Percentiles rank a stretch among this genome's conserved stretches.
phyloP scores from a whole-genome alignment of 2,797 vertebrate species.

The Typhlichthys subterraneus region DNA sequence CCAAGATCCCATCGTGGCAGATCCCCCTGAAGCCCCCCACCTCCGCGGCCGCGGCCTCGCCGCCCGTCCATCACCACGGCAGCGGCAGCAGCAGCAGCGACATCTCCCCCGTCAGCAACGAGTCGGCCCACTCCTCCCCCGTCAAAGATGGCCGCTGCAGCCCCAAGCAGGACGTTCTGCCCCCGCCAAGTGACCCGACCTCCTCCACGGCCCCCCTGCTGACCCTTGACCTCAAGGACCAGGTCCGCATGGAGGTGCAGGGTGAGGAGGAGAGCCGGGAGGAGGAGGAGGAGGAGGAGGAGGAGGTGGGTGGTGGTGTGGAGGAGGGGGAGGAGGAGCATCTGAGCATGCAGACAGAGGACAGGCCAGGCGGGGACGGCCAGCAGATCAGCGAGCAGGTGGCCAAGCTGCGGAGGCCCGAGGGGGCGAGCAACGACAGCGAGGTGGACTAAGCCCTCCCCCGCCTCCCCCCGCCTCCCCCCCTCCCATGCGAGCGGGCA shows the following conservation, averaged over 20 bases:
- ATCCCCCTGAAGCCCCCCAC: slow-evolving; percentile 73
- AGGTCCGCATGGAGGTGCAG: slow-evolving; percentile 95
- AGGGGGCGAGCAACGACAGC: slow-evolving; percentile 93
- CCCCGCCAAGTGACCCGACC: too few relatives aligned
- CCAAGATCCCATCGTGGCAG: slow-evolving; percentile 73
- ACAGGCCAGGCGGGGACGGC: slow-evolving; percentile 91
- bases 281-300: slow-evolving; percentile 69
- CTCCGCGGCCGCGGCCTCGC: neutral
- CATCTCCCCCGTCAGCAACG: slow-evolving; percentile 95
- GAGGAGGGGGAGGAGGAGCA: slow-evolving; percentile 83
- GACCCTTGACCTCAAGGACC: slow-evolving; percentile 83
- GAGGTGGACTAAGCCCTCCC: slow-evolving; percentile 86
- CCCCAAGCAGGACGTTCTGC: slow-evolving; percentile 74
- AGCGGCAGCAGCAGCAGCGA: slow-evolving; percentile 90
- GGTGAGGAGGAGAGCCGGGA: slow-evolving; percentile 81
- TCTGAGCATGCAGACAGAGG: slow-evolving; percentile 88
- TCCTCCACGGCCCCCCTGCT: slow-evolving; percentile 72
- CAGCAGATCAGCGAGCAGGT: slow-evolving; percentile 94
- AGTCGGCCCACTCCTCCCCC: slow-evolving; percentile 87
- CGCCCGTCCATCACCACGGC: neutral
- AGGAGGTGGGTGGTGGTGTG: slow-evolving; percentile 76
- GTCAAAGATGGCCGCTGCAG: slow-evolving; percentile 86
- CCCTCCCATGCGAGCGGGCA: too few relatives aligned
- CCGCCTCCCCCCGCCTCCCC: too few relatives aligned
- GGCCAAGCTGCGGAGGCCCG: slow-evolving; percentile 92